Evolutionary conservation across 1,140 invertebrate species (phyloP).

Genomic region (Sycophaga agraensis): DNA sequence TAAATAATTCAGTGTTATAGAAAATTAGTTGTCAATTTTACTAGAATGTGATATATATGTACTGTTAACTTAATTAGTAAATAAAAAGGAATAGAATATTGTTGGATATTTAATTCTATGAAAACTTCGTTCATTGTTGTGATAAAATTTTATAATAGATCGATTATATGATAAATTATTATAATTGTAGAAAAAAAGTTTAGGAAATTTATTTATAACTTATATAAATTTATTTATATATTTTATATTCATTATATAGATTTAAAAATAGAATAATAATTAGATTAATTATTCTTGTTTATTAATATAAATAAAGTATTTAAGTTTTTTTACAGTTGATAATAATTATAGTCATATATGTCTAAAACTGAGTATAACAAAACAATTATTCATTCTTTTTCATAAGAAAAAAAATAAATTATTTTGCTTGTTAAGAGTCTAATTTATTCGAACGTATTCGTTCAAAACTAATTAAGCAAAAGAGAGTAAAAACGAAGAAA

Average conservation of each 20-base stretch:
- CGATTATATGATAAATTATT: background rate
- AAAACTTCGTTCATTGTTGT: constrained; percentile 16
- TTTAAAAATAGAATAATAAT: too few species aligned
- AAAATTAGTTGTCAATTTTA: constrained; percentile 20
- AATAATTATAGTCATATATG: too few species aligned
- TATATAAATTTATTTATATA: background rate
- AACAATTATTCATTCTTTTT: too few species aligned
- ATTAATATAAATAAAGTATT: too few species aligned
- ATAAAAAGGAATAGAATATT: constrained; percentile 9
- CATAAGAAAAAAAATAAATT: too few species aligned
- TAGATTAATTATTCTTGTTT: too few species aligned
- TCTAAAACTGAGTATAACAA: too few species aligned
- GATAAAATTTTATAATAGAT: constrained; percentile 10
- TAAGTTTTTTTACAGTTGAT: too few species aligned
- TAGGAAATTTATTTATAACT: background rate
- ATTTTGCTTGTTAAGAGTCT: background rate
- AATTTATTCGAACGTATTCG: background rate
- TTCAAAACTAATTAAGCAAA: background rate
- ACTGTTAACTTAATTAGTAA: constrained; percentile 11
- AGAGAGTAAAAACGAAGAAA: constrained; percentile 31
- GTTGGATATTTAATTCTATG: constrained; percentile 5
- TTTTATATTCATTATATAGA: background rate
- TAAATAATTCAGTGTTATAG: background rate
- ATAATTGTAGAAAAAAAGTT: background rate
- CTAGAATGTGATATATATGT: constrained; percentile 18